phyloP scores from a whole-genome alignment of 2,113 vertebrate genomes.

The Crotalus horridus region DNA sequence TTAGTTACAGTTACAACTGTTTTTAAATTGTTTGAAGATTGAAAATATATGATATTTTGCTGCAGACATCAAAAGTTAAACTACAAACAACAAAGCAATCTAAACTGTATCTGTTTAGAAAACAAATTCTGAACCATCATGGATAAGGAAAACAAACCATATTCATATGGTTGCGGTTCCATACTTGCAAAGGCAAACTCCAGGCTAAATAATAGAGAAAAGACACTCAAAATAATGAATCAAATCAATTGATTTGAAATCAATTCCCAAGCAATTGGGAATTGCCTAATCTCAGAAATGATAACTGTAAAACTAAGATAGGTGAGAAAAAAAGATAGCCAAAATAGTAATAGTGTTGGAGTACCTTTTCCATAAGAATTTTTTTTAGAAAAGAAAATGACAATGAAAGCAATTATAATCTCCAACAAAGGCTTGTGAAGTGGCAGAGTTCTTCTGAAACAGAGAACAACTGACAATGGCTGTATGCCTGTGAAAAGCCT shows the following conservation, averaged over 20 bases:
- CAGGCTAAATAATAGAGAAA: background rate
- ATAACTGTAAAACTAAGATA: background rate
- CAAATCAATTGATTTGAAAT: background rate
- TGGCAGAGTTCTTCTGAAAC: background rate
- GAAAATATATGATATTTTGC: background rate
- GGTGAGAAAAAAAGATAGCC: background rate
- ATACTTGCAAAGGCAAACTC: background rate
- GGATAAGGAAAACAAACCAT: background rate
- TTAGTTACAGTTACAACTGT: background rate
- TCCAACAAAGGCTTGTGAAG: background rate
- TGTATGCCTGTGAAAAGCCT: background rate
- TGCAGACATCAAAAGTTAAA: background rate
- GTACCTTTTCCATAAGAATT: background rate
- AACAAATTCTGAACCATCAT: background rate
- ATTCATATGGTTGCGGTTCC: background rate
- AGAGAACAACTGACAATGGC: background rate
- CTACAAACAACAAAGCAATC: background rate
- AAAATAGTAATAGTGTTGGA: background rate
- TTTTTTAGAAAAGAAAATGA: background rate
- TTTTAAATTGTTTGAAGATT: background rate
- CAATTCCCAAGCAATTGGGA: background rate
- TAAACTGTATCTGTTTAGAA: background rate
- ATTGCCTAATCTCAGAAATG: background rate
- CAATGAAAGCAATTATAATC: background rate
- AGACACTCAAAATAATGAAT: background rate